Percentiles rank a stretch among this genome's conserved stretches.
Evolutionary conservation across 2,113 vertebrate species (phyloP).

Genomic region (Polypterus senegalus): DNA sequence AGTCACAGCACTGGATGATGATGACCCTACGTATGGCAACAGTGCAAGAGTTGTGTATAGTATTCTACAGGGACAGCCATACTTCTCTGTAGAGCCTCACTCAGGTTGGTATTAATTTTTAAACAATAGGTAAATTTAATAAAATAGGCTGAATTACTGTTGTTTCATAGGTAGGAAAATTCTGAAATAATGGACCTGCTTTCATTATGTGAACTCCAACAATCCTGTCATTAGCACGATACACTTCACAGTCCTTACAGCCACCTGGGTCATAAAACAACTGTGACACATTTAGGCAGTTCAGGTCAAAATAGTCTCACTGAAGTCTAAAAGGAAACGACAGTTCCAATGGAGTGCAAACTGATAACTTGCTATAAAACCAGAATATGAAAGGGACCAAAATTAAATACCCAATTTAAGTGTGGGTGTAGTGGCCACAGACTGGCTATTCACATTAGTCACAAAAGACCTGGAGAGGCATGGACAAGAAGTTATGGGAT

Average conservation of each 20-base stretch:
- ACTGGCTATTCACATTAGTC: too few species aligned
- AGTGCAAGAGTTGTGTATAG: slow-evolving; percentile 87
- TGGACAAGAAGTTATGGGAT: too few species aligned
- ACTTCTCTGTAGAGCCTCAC: slow-evolving; percentile 86
- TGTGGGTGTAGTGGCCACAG: too few species aligned
- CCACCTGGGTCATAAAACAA: background rate
- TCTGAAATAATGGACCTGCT: slow-evolving; percentile 8
- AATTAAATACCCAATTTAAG: too few species aligned
- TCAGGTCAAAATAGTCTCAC: background rate
- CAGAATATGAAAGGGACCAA: too few species aligned
- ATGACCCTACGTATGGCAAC: slow-evolving; percentile 85
- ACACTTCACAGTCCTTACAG: background rate
- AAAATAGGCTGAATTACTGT: background rate
- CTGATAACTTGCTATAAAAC: too few species aligned
- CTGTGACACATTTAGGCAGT: background rate
- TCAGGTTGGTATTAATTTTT: slow-evolving; percentile 56
- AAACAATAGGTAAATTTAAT: background rate
- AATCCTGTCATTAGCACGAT: too few species aligned
- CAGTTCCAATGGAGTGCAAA: background rate
- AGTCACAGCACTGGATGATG: slow-evolving; percentile 78
- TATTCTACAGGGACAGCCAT: slow-evolving; percentile 90
- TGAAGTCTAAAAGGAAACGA: background rate
- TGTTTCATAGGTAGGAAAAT: background rate
- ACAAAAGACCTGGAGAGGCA: too few species aligned
- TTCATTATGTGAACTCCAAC: too few species aligned